Evolutionary conservation across 2,888 invertebrate species (phyloP).

Genomic region (Tanaodytes sp.): DNA sequence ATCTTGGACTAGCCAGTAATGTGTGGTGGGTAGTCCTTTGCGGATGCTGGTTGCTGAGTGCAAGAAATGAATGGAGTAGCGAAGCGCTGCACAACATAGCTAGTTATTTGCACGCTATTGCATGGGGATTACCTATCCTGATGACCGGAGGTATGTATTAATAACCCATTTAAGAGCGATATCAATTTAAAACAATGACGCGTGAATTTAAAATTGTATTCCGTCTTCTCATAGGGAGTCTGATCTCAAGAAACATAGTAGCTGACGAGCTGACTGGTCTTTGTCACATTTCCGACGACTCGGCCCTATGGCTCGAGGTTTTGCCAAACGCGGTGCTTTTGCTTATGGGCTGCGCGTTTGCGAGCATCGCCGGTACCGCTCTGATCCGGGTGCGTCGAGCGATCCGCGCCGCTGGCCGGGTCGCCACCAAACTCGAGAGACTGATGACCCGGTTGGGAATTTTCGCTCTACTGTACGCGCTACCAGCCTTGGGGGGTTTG

Average conservation of each 20-base stretch:
- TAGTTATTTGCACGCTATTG: conserved; percentile 87
- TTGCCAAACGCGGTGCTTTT: conserved; percentile 79
- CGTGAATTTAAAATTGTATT: no score
- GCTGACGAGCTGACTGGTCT: conserved; percentile 87
- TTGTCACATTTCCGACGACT: conserved; percentile 81
- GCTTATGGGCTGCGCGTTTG: conserved; percentile 81
- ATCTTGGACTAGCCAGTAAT: conserved; percentile 85
- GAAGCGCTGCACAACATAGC: conserved; percentile 91
- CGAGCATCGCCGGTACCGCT: conserved; percentile 83
- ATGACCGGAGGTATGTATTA: conserved; percentile 81
- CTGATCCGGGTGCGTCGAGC: conserved; percentile 82
- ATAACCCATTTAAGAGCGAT: no score
- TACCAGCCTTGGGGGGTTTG: conserved; percentile 82
- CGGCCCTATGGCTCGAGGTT: conserved; percentile 78
- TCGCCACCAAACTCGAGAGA: conserved; percentile 78
- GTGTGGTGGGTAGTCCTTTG: conserved; percentile 92
- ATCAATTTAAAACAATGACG: no score
- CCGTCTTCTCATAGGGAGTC: no score
- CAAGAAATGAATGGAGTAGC: conserved; percentile 93
- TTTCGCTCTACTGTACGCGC: conserved; percentile 84
- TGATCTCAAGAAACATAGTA: conserved; percentile 84
- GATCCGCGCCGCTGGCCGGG: conserved; percentile 75
- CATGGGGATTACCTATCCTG: conserved; percentile 91
- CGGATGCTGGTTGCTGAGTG: conserved; percentile 91
- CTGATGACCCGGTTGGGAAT: conserved; percentile 85